Evolutionary conservation across 2,888 invertebrate species (phyloP).

Genomic region (Tetragnatha montana): DNA sequence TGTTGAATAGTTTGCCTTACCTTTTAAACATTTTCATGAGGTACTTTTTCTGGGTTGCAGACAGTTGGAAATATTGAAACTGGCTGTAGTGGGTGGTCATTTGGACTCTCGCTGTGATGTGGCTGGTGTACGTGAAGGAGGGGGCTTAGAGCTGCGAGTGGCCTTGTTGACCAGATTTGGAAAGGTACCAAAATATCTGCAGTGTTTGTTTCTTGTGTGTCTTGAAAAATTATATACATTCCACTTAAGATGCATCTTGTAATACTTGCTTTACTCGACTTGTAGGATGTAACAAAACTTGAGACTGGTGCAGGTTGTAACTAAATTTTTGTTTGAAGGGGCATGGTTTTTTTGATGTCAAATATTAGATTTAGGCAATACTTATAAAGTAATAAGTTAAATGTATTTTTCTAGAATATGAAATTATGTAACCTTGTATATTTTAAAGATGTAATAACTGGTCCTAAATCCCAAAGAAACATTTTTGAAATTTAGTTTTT

Average conservation of each 20-base stretch:
- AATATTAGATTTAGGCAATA: too few species aligned
- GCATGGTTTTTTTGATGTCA: too few species aligned
- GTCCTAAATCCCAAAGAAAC: too few species aligned
- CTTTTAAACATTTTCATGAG: background rate
- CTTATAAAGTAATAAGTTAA: background rate
- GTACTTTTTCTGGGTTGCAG: constrained; percentile 73
- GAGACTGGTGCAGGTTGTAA: too few species aligned
- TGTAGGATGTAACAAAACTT: too few species aligned
- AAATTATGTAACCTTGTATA: background rate
- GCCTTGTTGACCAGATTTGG: constrained; percentile 81
- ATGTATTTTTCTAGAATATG: background rate
- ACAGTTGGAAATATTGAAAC: constrained; percentile 76
- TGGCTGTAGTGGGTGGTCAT: constrained; percentile 80
- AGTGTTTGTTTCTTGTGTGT: background rate
- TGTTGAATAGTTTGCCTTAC: background rate
- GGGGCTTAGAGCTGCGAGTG: constrained; percentile 80
- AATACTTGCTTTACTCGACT: too few species aligned
- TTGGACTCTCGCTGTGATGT: constrained; percentile 77
- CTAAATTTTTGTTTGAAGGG: too few species aligned
- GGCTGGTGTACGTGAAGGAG: constrained; percentile 76
- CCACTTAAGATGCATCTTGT: too few species aligned
- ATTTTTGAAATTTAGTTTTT: too few species aligned
- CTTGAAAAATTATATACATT: too few species aligned
- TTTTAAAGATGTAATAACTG: background rate
- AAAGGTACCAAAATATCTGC: constrained; percentile 76